Evolutionary conservation across 2,888 invertebrate genomes (phyloP).

Genomic region (Trisateles emortualis): DNA sequence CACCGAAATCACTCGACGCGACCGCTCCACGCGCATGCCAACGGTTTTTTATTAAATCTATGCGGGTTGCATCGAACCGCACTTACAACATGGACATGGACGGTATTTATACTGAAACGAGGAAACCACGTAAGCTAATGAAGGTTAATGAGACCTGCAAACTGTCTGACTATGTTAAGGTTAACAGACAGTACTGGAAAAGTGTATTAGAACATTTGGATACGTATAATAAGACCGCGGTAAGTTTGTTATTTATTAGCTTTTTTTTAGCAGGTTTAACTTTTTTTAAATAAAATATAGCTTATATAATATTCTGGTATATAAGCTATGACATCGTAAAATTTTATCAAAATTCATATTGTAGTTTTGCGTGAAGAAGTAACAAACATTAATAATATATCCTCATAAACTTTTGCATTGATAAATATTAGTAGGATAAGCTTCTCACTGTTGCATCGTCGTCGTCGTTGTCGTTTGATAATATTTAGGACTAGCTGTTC

Average conservation of each 20-base stretch:
- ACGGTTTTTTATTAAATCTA: conserved; percentile 51
- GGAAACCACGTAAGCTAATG: conserved; percentile 63
- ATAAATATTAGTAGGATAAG: no score
- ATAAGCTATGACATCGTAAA: no score
- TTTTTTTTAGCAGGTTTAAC: not conserved
- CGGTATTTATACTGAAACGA: conserved; percentile 37
- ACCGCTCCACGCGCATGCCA: conserved; percentile 16
- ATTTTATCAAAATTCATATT: no score
- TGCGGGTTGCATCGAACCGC: conserved; percentile 31
- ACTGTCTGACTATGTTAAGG: conserved; percentile 59
- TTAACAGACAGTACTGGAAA: conserved; percentile 74
- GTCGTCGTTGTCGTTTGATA: no score
- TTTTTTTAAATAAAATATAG: no score
- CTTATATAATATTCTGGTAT: no score
- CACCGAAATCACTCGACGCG: conserved; percentile 32
- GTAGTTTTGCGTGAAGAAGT: no score
- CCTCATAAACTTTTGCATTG: no score
- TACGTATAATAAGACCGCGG: conserved; percentile 43
- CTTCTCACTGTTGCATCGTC: no score
- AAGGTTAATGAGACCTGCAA: conserved; percentile 69
- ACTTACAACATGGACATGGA: conserved; percentile 33
- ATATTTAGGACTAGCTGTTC: no score
- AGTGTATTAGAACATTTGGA: conserved; percentile 63
- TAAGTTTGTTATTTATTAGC: conserved; percentile 44
- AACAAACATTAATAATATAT: no score